Evolutionary conservation across 1,140 invertebrate genomes (phyloP), one percentile per base, ranked within the genome.

Genomic region (Ips typographus): DNA sequence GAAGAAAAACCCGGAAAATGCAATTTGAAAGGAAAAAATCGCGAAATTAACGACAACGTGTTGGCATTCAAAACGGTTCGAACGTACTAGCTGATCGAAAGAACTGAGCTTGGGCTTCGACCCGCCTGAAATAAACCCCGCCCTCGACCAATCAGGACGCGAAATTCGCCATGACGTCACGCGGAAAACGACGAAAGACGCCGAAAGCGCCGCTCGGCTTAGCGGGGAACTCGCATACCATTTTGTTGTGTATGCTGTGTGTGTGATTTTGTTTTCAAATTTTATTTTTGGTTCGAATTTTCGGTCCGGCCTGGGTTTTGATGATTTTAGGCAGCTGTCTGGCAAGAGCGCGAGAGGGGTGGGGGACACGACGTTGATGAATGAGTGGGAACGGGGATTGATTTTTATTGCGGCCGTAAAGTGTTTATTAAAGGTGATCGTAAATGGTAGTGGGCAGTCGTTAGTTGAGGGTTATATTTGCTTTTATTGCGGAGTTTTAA

Each of bases 51-150:
- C 69, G 42, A 49, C 71, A 65, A 70, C 74, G 75, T 75, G 72
- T 72, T 76, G 22, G 61, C 74, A 51, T 70, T 62, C 59, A 69
- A 62, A 74, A 63, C 72, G 75, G 72, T 76, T 69, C 68, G 68
- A 51, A 70, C 76, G 68, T 73, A 77, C 74, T 78, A 77, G 68
- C 61, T 60, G 56, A 40, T 40, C 53, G 56, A 58, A 65, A 70
- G 68, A 59, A 65, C 36, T 42, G 62, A 70, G 61, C 68, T 58
- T 60, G 52, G 56, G 68, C 72, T 73, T 73, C 72, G 72, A 77
- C 77, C 76, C 77, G 77, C 77, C 78, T 76, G 76, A 73, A 65
- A 42, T 56, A 68, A 69, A 76, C 77, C 73, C 72, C 78, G 78
- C 78, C 78, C 75, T 68, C 68, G 52, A 72, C 78, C 78, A 80